Evolutionary conservation across 2,888 invertebrate genomes (phyloP).

Genomic region (Hyposoter dolosus): DNA sequence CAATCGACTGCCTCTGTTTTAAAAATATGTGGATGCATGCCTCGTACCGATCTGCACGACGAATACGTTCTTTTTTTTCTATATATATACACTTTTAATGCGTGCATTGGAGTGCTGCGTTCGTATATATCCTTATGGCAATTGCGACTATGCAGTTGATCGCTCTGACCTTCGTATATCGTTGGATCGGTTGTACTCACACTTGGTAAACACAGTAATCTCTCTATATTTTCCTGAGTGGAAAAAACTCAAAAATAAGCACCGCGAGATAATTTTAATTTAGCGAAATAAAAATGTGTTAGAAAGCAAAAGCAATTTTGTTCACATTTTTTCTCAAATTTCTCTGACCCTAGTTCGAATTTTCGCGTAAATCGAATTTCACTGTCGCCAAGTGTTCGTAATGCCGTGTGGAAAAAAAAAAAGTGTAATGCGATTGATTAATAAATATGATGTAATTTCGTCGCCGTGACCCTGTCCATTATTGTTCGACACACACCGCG

Average conservation of each 20-base stretch:
- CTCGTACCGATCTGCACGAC: not conserved
- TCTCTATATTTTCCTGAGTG: not conserved
- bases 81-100: conserved; percentile 19
- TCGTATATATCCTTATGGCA: conserved; percentile 25
- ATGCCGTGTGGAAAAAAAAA: conserved; percentile 10
- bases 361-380: not conserved
- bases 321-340: too few relatives aligned
- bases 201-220: not conserved
- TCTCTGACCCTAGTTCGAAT: not conserved
- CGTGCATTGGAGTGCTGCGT: conserved; percentile 30
- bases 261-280: not conserved
- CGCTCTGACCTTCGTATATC: conserved; percentile 50
- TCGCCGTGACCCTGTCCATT: conserved; percentile 45
- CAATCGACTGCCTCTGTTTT: not conserved
- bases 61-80: not conserved
- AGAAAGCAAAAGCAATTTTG: too few relatives aligned
- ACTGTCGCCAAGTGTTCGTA: not conserved
- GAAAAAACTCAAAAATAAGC: not conserved
- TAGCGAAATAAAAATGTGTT: not conserved
- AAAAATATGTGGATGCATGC: not conserved
- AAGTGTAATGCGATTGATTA: conserved; percentile 31
- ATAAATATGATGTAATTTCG: conserved; percentile 29
- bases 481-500: conserved; percentile 24
- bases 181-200: conserved; percentile 22
- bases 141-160: conserved; percentile 51